phyloP scores from a whole-genome alignment of 1,140 invertebrate species.

The Plodia interpunctella region DNA sequence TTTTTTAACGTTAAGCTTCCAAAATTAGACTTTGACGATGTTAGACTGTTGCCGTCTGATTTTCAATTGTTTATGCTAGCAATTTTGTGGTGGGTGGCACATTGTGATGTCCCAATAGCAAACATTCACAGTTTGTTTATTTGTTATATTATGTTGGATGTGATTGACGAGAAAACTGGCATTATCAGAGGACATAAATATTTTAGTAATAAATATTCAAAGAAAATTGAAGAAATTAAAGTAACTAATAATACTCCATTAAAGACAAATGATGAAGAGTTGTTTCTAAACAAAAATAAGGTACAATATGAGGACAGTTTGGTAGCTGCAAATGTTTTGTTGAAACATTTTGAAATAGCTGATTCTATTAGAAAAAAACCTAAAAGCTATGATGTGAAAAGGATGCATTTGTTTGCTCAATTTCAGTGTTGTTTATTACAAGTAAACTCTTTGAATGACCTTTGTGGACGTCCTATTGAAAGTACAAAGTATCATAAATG shows the following conservation, averaged over 20 bases:
- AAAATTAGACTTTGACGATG: slow-evolving; percentile 48
- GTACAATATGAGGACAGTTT: slow-evolving; percentile 78
- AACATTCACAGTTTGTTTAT: slow-evolving; percentile 81
- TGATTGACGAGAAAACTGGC: slow-evolving; percentile 80
- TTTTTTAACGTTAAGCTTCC: slow-evolving; percentile 72
- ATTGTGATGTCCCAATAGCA: slow-evolving; percentile 71
- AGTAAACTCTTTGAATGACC: slow-evolving; percentile 80
- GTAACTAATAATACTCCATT: slow-evolving; percentile 31
- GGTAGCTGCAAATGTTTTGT: slow-evolving; percentile 77
- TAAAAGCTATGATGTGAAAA: slow-evolving; percentile 78
- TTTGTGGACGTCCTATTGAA: slow-evolving; percentile 79
- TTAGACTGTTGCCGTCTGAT: slow-evolving; percentile 77
- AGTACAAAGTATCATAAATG: slow-evolving; percentile 77
- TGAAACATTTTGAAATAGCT: slow-evolving; percentile 81
- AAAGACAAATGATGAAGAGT: slow-evolving; percentile 31
- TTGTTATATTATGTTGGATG: slow-evolving; percentile 78
- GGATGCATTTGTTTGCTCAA: slow-evolving; percentile 83
- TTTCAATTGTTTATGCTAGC: slow-evolving; percentile 81
- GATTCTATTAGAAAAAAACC: slow-evolving; percentile 77
- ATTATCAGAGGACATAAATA: slow-evolving; percentile 66
- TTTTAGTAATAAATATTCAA: slow-evolving; percentile 65
- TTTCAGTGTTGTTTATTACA: slow-evolving; percentile 84
- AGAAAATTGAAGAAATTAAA: slow-evolving; percentile 52
- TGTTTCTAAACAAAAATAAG: slow-evolving; percentile 67
- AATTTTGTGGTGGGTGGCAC: slow-evolving; percentile 82